Evolutionary conservation across 2,888 invertebrate species (phyloP).

Genomic region (Heliconius charithonia): DNA sequence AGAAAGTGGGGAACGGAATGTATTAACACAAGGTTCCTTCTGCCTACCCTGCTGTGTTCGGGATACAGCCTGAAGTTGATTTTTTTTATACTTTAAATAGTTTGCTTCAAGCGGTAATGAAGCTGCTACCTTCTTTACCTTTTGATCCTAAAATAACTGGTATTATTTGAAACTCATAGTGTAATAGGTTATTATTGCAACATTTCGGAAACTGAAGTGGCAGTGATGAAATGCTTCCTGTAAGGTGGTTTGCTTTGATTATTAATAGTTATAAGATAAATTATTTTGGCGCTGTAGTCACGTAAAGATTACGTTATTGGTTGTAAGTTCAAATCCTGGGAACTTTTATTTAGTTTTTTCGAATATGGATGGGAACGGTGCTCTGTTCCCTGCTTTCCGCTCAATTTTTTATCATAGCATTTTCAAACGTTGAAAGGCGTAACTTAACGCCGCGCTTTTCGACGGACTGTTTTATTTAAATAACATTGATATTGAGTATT

Average conservation of each 20-base stretch:
- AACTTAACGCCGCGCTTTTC: not conserved
- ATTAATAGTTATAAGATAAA: constrained; percentile 9
- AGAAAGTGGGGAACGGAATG: too few species aligned
- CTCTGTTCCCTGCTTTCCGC: not conserved
- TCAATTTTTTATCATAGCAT: not conserved
- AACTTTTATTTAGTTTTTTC: too few species aligned
- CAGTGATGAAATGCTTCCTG: constrained; percentile 12
- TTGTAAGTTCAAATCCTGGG: not conserved
- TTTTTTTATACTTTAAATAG: too few species aligned
- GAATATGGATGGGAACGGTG: too few species aligned
- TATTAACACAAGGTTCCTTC: too few species aligned
- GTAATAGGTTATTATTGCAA: constrained; percentile 16
- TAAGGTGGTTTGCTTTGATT: not conserved
- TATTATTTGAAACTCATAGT: not conserved
- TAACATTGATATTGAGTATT: not conserved
- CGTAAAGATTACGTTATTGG: not conserved
- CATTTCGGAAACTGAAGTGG: constrained; percentile 14
- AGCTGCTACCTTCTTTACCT: too few species aligned
- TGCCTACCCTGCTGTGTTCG: too few species aligned
- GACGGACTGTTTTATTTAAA: not conserved
- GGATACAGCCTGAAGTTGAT: too few species aligned
- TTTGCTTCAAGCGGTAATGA: too few species aligned
- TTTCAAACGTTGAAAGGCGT: not conserved
- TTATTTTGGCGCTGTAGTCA: not conserved
- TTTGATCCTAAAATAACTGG: not conserved